Base-by-base conservation (phyloP, 2,113 vertebrate species). In the Myiopsitta monachus region DNA sequence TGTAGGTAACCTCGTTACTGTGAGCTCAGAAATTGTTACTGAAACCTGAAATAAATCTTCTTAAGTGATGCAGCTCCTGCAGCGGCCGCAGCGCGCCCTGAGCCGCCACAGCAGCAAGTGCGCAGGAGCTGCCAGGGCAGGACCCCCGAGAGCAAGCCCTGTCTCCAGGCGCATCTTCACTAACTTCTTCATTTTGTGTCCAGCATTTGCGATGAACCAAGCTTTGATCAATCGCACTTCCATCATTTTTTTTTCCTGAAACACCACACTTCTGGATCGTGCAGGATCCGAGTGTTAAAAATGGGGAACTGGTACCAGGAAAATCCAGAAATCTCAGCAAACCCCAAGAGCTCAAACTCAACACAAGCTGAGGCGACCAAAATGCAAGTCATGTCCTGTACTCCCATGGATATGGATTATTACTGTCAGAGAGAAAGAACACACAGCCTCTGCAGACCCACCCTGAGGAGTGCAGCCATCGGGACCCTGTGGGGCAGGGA, bases 131-230 rank as follows among this genome's bases (percentile, higher is more conserved):
- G 92, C 78, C 96, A 93, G 81, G 83, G 85, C 59, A 84, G 90
- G 95, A 80, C 92, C 87, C 73, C 82, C 39, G 43, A 79, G 87
- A 95, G 90, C 81, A 16, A 77, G 88, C 67, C 87, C 59, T 47
- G 75, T 81, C 96, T 85, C 94, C 79, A 75, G 94, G 23, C 94
- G 59, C 73, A 93, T n/a, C 95, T 87, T 94, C 96, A 87, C 91
- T 69, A 84, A 87, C 94, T 94, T 87, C 95, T 94, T 92, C 79
- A 95, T 96, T 93, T 96, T 79, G 77, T 94, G 96, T 95, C 82
- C 92, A 92, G 67, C 80, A 62, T 86, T 87, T 90, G 80, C 75
- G 93, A 96, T 82, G 97, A 96, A 88, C 39, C 91, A 92, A 73
- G 66, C 95, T 84, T 33, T 79, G 39, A 92, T 88, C 97, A 95